phyloP scores from a whole-genome alignment of 2,113 vertebrate genomes.

The Odocoileus virginianus region DNA sequence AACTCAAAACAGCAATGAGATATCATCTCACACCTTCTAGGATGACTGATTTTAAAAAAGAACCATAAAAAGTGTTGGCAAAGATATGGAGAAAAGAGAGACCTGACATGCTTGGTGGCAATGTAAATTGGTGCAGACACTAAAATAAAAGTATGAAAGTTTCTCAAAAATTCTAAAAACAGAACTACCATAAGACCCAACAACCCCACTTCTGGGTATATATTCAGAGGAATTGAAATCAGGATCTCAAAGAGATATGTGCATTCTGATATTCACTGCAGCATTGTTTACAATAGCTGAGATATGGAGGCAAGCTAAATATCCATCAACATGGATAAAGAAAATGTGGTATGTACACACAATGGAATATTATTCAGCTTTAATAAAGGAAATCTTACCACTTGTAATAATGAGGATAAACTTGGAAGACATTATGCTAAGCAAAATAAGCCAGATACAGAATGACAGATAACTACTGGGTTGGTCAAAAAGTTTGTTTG shows the following conservation, averaged over 20 bases:
- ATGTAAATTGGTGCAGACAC: neutral
- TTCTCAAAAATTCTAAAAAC: neutral
- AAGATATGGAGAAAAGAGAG: neutral
- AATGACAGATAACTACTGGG: neutral
- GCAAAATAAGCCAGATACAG: neutral
- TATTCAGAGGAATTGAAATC: neutral
- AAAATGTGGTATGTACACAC: neutral
- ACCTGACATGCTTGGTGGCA: neutral
- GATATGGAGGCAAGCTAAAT: neutral
- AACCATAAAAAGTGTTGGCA: neutral
- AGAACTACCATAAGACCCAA: neutral
- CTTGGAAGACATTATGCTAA: neutral
- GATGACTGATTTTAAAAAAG: neutral
- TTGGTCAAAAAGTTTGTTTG: neutral
- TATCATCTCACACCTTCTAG: neutral
- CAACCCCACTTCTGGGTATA: neutral
- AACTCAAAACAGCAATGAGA: neutral
- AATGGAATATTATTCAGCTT: neutral
- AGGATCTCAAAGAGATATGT: neutral
- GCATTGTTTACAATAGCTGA: neutral
- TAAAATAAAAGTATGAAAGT: neutral
- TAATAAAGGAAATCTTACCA: neutral
- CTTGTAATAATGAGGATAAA: neutral
- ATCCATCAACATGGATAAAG: neutral
- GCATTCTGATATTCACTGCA: neutral